Evolutionary conservation across 2,113 vertebrate genomes (phyloP), one percentile per base, ranked within the genome.

Genomic region (Ploceus nigricollis): DNA sequence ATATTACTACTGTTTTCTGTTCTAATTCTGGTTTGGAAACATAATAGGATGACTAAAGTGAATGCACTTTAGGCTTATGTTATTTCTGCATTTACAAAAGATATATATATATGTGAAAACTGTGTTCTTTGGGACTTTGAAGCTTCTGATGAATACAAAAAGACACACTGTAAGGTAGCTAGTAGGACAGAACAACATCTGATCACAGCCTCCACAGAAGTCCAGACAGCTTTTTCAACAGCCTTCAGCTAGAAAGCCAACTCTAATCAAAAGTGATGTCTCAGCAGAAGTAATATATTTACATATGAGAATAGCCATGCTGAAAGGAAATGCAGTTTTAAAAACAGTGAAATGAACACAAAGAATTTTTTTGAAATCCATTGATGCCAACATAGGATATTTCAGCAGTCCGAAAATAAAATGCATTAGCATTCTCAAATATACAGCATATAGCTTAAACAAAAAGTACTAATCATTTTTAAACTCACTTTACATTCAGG

Each of bases 201-300:
- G 61, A 78, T 72, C 70, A 71, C 78, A 94, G 57, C n/a, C 82
- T 82, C 3, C 0, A 27, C 57, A 50, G 68, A 87, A 90, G 66
- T 68, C 87, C 81, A 82, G 77, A 42, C 68, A 10, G 70, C 51
- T 87, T 87, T 83, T 60, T 77, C 72, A 61, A 47, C 44, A 93
- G 68, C 87, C 86, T 81, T 81, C 2, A 45, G 89, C 94, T 85
- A 82, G 61, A 53, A 94, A 92, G 81, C 48, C 51, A 93, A 39
- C 40, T 81, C 45, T 89, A 89, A 96, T 95, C 19, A 85, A 93
- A 96, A 95, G 8, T 58, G 79, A 93, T 94, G 44, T 71, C 69
- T 90, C 91, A 93, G 89, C 87, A 92, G 69, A 95, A 95, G 84
- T 42, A 88, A 72, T 82, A 45, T 39, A 89, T 73, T 91, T 77